Conservation (phyloP, 2,113 vertebrate genomes). For the Lynx canadensis region DNA sequence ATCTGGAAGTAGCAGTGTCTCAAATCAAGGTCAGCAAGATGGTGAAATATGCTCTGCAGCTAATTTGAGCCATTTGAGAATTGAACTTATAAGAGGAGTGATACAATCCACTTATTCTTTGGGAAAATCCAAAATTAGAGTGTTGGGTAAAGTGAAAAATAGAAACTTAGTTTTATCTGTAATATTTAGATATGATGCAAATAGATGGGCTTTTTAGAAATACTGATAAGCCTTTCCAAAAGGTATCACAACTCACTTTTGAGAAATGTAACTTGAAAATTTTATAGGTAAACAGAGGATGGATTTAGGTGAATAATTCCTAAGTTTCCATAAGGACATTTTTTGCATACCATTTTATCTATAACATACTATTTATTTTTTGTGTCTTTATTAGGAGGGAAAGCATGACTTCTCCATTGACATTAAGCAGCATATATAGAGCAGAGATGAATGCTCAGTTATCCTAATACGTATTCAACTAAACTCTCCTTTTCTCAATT, state of each 20-base stretch:
- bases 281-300: not conserved
- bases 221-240: not conserved
- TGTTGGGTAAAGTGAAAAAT: not conserved
- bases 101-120: too few species aligned
- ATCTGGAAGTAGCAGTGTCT: not conserved
- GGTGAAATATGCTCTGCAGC: not conserved
- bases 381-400: not conserved
- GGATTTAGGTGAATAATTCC: too few species aligned
- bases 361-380: not conserved
- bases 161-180: not conserved
- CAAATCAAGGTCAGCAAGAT: not conserved
- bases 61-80: not conserved
- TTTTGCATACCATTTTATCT: not conserved
- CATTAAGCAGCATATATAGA: not conserved
- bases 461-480: not conserved
- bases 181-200: not conserved
- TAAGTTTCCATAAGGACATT: not conserved
- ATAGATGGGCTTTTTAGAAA: not conserved
- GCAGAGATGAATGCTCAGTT: not conserved
- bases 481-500: not conserved
- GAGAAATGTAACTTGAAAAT: not conserved
- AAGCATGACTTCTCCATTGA: not conserved
- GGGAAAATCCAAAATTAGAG: not conserved
- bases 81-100: not conserved
- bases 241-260: not conserved